Conservation (phyloP, 2,888 invertebrate genomes). For the Aphelenchoides bicaudatus region DNA sequence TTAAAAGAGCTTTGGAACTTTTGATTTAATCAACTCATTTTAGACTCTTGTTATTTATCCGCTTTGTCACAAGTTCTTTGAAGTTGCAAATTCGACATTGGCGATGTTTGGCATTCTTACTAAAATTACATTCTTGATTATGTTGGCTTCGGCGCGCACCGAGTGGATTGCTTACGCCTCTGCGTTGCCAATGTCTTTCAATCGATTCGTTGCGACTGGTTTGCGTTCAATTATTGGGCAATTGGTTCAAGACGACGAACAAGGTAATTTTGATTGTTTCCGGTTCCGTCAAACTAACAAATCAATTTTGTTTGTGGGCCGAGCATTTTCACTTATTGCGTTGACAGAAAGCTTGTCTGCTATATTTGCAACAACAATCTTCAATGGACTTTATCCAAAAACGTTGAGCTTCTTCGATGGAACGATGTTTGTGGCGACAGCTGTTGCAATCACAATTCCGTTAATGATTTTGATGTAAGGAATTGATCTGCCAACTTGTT, state of each 20-base stretch:
- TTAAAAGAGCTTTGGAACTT: background rate
- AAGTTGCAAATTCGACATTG: constrained; percentile 57
- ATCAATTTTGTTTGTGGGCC: constrained; percentile 48
- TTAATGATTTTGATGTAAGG: constrained; percentile 43
- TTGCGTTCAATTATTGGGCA: constrained; percentile 60
- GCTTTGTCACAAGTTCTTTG: constrained; percentile 35
- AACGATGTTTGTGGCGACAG: constrained; percentile 50
- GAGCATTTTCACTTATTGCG: constrained; percentile 60
- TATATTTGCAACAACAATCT: constrained; percentile 60
- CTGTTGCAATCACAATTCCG: constrained; percentile 41
- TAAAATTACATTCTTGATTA: constrained; percentile 50
- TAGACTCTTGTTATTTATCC: constrained; percentile 49
- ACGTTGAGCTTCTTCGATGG: constrained; percentile 61
- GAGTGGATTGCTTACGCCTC: constrained; percentile 50
- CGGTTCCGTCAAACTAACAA: constrained; percentile 1
- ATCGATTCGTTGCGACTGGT: constrained; percentile 61
- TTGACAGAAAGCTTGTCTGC: constrained; percentile 60
- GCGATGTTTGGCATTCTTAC: constrained; percentile 59
- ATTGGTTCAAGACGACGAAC: constrained; percentile 58
- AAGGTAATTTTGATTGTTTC: constrained; percentile 48
- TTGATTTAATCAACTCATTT: constrained; percentile 8
- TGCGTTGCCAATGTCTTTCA: constrained; percentile 55
- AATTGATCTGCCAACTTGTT: background rate
- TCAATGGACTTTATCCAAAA: constrained; percentile 61
- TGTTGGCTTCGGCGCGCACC: constrained; percentile 55